These are phyloP conservation scores for Philopedon plagiatum DNA, from an alignment of 2,888 invertebrate genomes.

Conservation along the genomic window DNA sequence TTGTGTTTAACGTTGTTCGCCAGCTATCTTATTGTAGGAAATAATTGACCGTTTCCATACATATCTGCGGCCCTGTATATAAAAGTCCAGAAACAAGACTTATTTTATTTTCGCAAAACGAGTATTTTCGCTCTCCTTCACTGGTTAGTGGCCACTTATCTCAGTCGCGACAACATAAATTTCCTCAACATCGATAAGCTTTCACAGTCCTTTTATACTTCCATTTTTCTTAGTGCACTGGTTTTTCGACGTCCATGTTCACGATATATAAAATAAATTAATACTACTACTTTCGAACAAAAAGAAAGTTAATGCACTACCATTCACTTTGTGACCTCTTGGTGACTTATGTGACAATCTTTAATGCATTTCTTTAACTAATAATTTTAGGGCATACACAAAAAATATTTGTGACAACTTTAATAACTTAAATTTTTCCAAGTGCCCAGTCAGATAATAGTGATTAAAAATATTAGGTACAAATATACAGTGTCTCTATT, in stretches of 20 bases:
- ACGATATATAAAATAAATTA: conserved; percentile 39
- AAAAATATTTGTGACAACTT: too few species aligned
- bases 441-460: too few species aligned
- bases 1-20: too few species aligned
- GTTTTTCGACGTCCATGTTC: conserved; percentile 20
- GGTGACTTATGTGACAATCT: conserved; percentile 16
- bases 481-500: too few species aligned
- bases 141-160: conserved; percentile 7
- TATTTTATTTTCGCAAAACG: background rate
- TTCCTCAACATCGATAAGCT: conserved; percentile 42
- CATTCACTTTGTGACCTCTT: conserved; percentile 11
- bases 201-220: conserved; percentile 38
- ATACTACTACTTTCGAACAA: conserved; percentile 31
- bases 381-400: background rate
- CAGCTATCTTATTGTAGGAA: too few species aligned
- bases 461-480: too few species aligned
- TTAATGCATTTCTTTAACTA: conserved; percentile 20
- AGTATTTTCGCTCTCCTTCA: conserved; percentile 1
- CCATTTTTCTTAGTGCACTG: conserved; percentile 42
- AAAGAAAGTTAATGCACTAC: conserved; percentile 32
- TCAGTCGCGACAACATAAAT: conserved; percentile 34
- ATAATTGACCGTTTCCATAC: too few species aligned
- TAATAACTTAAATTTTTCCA: too few species aligned
- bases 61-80: too few species aligned
- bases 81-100: background rate